Conservation (phyloP, 2,113 vertebrate species). For the Coptodon rendalli region DNA sequence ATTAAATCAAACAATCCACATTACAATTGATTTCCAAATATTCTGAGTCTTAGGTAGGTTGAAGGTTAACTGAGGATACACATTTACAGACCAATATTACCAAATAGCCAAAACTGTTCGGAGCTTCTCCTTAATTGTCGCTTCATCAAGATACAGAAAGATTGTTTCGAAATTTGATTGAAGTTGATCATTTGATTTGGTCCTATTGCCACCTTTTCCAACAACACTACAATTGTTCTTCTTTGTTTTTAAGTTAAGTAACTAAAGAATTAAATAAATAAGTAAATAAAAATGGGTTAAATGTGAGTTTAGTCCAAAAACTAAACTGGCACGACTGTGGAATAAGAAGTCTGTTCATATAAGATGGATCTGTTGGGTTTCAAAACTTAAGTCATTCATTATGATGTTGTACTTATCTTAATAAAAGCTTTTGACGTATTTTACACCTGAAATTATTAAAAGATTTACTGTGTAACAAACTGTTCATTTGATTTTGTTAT, state of each 20-base stretch:
- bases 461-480: background rate
- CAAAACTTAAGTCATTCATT: background rate
- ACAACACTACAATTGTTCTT: background rate
- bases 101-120: background rate
- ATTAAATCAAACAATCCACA: background rate
- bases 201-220: background rate
- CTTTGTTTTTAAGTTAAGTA: background rate
- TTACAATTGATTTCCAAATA: background rate
- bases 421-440: background rate
- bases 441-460: background rate
- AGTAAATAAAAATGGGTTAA: background rate
- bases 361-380: background rate
- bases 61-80: background rate
- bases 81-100: background rate
- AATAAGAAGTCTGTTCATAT: background rate
- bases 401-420: background rate
- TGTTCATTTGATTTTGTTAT: background rate
- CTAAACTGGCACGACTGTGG: background rate
- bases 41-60: background rate
- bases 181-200: rapidly evolving
- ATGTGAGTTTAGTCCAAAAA: background rate
- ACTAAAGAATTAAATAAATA: background rate
- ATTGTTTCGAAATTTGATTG: background rate
- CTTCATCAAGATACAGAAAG: background rate
- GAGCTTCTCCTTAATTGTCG: background rate